Conservation (phyloP, 37 sponge, comb jelly and placozoan genomes). For the Aplysina aerophoba region DNA sequence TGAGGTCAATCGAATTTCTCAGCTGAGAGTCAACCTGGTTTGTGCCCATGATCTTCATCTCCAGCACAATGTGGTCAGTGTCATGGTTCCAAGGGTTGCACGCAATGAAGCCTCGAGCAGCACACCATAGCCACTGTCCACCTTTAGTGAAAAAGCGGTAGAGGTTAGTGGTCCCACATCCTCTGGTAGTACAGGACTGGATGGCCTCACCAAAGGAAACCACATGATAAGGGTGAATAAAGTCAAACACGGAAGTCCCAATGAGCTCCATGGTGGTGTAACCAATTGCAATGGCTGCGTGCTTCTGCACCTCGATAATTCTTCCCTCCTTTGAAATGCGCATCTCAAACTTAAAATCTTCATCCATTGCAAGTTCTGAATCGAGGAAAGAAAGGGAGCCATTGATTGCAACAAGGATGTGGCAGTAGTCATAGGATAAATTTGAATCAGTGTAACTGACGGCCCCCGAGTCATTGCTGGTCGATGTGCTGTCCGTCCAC, state of each 20-base stretch:
- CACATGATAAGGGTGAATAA: slow-evolving; percentile 71
- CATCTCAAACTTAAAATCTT: slow-evolving; percentile 61
- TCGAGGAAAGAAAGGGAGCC: slow-evolving; percentile 37
- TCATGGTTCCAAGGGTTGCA: slow-evolving; percentile 84
- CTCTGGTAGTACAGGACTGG: slow-evolving; percentile 29
- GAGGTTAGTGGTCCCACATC: slow-evolving; percentile 59
- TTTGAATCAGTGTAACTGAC: not conserved
- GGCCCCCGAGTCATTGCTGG: not conserved
- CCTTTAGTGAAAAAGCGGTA: slow-evolving; percentile 65
- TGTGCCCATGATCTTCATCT: slow-evolving; percentile 53
- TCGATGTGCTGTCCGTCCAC: slow-evolving; percentile 28
- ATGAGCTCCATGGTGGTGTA: slow-evolving; percentile 47
- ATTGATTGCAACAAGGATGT: slow-evolving; percentile 44
- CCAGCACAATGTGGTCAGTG: slow-evolving; percentile 67
- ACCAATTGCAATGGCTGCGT: slow-evolving; percentile 61
- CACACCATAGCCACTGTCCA: slow-evolving; percentile 55
- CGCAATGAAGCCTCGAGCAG: slow-evolving; percentile 61
- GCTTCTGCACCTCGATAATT: slow-evolving; percentile 63
- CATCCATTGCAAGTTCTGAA: slow-evolving; percentile 47
- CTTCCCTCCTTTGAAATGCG: slow-evolving; percentile 60
- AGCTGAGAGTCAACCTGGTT: slow-evolving; percentile 67
- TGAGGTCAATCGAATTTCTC: slow-evolving; percentile 35
- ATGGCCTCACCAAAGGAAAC: slow-evolving; percentile 47
- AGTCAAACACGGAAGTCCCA: slow-evolving; percentile 68
- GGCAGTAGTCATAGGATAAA: slow-evolving; percentile 11